Base-by-base conservation (phyloP, 2,888 invertebrate genomes). In the Tricholauxania praeusta region DNA sequence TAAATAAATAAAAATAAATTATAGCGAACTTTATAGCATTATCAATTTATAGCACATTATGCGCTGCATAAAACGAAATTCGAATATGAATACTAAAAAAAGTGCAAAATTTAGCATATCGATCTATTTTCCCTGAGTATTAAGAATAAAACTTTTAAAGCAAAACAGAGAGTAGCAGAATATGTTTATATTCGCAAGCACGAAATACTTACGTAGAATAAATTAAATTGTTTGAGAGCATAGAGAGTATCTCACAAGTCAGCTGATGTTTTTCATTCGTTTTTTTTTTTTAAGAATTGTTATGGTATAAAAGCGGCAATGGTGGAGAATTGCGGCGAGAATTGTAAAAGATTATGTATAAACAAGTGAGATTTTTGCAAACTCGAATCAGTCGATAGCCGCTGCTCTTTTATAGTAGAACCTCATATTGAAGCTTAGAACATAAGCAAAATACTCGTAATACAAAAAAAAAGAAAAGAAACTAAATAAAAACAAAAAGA, bases 331-430 rank as follows among this genome's bases (percentile, higher is more conserved):
- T 39, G 39, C 39, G 39, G 10, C 10, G 39, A 39, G 39, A 39
- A 39, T 39, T 39, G 7, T 39, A 39, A 10, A 7, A 39, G 39
- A 39, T 39, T 39, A 39, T 39, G 64, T 65, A 71, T 71, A 71
- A 71, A 59, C 57, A 49, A 48, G 14, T n/a, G 65, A 71, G 57
- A 48, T 65, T 65, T 65, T 71, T n/a, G 59, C 51, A 55, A 65
- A 47, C 39, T 64, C n/a, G 49, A n/a, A 59, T 65, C 65, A 71
- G 65, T 71, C 15, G 65, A 57, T 63, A 63, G 51, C 52, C 62
- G 60, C 47, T 47, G 32, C 22, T 51, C 28, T 48, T 14, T 28
- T 12, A 17, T 14, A 64, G 52, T 49, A 14, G 49, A 52, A 22
- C 22, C 19, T 15, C 15, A 14, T 49, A 28, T 52, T 39, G 12